Percentiles rank a stretch among this genome's conserved stretches.
Evolutionary conservation across 1,140 invertebrate species (phyloP).

Genomic region (Chionoecetes opilio): DNA sequence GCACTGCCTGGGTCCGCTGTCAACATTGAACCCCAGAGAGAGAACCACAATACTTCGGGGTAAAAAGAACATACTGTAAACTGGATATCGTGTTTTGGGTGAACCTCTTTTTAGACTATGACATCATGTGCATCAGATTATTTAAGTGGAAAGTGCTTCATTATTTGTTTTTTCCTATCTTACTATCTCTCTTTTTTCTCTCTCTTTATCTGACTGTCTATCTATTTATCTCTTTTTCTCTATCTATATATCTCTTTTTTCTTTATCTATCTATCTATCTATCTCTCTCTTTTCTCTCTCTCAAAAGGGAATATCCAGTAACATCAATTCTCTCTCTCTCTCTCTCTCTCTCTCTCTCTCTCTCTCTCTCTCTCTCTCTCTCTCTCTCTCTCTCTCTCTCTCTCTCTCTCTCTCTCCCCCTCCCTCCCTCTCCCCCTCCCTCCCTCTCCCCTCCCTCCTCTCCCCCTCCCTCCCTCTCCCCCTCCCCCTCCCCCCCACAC

Average conservation of each 20-base stretch:
- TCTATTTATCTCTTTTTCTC: neutral
- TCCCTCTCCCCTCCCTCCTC: neutral
- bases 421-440: neutral
- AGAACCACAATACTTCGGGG: neutral
- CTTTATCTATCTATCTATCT: neutral
- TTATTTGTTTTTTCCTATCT: neutral
- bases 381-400: neutral
- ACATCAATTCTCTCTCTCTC: neutral
- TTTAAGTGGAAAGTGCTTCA: too few species aligned
- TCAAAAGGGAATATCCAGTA: too few species aligned
- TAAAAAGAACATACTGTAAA: too few species aligned
- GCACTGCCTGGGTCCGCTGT: neutral
- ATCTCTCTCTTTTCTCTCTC: neutral
- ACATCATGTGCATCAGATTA: neutral
- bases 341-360: constrained; percentile 30
- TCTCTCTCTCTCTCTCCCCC: neutral
- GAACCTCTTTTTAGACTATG: too few species aligned
- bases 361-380: neutral
- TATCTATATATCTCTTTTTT: neutral
- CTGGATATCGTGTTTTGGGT: too few species aligned
- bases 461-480: neutral
- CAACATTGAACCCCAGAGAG: neutral
- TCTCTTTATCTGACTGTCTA: neutral
- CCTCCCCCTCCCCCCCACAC: neutral
- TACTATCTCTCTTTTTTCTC: neutral